Conservation (phyloP, 2,113 vertebrate species). For the Collichthys lucidus region DNA sequence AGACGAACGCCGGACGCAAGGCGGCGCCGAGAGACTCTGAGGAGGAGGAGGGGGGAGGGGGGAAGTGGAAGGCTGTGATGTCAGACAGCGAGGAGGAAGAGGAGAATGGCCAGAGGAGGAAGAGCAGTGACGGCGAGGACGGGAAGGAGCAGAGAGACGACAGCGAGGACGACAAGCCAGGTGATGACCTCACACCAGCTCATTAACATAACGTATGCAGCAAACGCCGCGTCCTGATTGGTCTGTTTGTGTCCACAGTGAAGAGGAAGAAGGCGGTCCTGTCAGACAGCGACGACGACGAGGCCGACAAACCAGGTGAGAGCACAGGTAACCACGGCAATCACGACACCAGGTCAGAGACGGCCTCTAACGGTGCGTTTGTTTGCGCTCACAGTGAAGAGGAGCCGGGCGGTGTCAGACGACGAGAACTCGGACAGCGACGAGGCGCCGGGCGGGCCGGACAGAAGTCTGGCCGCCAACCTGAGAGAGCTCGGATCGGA, state of each 20-base stretch:
- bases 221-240: too few relatives aligned
- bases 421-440: constrained; percentile 93
- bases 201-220: too few relatives aligned
- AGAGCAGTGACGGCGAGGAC: constrained; percentile 71
- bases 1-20: constrained; percentile 72
- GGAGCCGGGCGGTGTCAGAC: constrained; percentile 90
- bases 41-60: constrained; percentile 74
- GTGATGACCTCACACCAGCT: constrained; percentile 50
- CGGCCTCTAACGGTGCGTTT: too few relatives aligned
- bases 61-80: constrained; percentile 74
- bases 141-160: constrained; percentile 77
- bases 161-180: constrained; percentile 87
- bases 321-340: not conserved
- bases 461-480: constrained; percentile 84
- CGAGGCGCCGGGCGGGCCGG: constrained; percentile 69
- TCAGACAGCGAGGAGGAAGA: constrained; percentile 80
- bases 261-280: constrained; percentile 73
- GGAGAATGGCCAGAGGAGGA: constrained; percentile 37
- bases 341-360: too few relatives aligned
- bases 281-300: constrained; percentile 91
- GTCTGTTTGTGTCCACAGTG: too few relatives aligned
- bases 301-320: constrained; percentile 72
- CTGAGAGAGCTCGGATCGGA: constrained; percentile 88
- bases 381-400: constrained; percentile 81
- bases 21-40: constrained; percentile 82